Percentiles rank a stretch among this genome's conserved stretches.
Evolutionary conservation across 2,888 invertebrate genomes (phyloP).

Genomic region (Timema cristinae): DNA sequence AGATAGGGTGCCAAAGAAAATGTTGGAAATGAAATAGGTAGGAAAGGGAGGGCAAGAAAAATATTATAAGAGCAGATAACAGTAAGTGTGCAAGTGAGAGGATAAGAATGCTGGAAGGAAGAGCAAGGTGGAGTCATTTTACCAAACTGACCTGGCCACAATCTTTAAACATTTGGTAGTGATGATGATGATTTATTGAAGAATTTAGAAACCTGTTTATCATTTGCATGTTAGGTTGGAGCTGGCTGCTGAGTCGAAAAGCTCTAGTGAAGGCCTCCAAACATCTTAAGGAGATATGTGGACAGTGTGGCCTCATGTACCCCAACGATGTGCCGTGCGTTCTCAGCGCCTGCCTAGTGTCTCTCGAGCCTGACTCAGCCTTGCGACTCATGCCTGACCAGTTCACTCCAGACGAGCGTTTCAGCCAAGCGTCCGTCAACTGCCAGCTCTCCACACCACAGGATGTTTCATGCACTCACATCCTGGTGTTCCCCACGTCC

Average conservation of each 20-base stretch:
- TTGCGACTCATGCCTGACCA: constrained; percentile 91
- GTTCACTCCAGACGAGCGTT: constrained; percentile 92
- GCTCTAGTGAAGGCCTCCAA: constrained; percentile 83
- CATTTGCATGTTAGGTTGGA: constrained; percentile 64
- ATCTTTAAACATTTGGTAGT: no score
- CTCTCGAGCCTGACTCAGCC: constrained; percentile 84
- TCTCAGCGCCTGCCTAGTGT: constrained; percentile 95
- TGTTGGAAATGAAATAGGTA: no score
- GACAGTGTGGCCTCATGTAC: constrained; percentile 78
- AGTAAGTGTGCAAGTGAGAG: no score
- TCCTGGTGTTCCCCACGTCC: constrained; percentile 96
- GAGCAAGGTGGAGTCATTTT: no score
- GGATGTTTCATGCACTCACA: constrained; percentile 96
- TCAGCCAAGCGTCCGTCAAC: constrained; percentile 81
- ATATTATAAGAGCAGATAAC: no score
- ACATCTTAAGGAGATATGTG: constrained; percentile 85
- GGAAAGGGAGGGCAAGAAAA: no score
- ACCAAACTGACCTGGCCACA: no score
- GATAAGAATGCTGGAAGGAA: no score
- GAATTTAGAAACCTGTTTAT: no score
- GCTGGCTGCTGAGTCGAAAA: constrained; percentile 87
- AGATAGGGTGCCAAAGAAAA: no score
- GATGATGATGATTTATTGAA: no score
- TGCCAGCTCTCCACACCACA: constrained; percentile 91
- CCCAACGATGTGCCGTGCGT: constrained; percentile 84